Conservation (phyloP, 2,113 vertebrate species). For the Prionailurus viverrinus region DNA sequence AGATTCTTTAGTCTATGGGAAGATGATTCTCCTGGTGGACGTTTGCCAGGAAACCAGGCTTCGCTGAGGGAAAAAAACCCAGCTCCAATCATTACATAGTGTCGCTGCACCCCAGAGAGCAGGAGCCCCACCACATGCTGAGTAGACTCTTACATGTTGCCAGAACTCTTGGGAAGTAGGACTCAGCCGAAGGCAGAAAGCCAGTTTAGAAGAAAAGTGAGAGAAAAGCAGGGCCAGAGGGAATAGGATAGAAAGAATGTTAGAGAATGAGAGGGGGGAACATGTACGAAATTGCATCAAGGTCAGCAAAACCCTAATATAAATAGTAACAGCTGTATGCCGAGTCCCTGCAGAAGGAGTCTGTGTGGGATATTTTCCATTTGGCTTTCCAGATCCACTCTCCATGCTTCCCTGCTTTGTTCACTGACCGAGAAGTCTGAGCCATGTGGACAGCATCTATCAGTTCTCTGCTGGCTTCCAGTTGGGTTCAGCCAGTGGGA, state of each 20-base stretch:
- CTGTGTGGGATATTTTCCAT: not conserved
- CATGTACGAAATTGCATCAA: not conserved
- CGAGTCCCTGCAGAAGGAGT: not conserved
- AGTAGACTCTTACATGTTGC: not conserved
- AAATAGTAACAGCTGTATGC: not conserved
- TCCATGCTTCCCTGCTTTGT: not conserved
- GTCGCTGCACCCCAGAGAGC: not conserved
- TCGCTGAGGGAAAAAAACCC: not conserved
- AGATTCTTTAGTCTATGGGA: not conserved
- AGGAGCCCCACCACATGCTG: not conserved
- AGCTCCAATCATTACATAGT: not conserved
- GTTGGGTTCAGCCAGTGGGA: not conserved
- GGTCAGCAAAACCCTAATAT: constrained; percentile 7
- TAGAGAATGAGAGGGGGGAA: not conserved
- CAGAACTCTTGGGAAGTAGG: not conserved
- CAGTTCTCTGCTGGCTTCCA: not conserved
- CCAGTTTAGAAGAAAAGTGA: constrained; percentile 22
- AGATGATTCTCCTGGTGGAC: not conserved
- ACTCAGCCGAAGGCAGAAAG: not conserved
- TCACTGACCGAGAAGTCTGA: not conserved
- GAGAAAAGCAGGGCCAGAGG: not conserved
- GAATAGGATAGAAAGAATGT: constrained; percentile 38
- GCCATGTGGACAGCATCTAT: not conserved
- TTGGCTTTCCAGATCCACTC: not conserved
- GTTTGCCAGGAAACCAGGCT: not conserved